These are phyloP conservation scores for Stictonetta naevosa DNA, from an alignment of 2,113 vertebrate species.

Conservation along the genomic window DNA sequence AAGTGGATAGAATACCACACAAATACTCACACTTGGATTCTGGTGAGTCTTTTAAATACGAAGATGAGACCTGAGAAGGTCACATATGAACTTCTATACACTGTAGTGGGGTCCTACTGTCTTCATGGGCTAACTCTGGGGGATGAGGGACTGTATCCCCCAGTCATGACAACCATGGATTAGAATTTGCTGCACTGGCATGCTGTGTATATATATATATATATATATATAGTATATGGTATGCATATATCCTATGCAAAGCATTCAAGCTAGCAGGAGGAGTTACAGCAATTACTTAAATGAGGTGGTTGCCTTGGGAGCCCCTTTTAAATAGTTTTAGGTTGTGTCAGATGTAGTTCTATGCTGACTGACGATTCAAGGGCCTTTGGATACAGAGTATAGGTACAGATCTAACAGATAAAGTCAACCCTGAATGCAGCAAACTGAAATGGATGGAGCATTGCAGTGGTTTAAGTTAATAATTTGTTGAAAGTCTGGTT, in stretches of 20 bases:
- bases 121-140: neutral
- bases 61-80: neutral
- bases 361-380: neutral
- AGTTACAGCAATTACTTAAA: neutral
- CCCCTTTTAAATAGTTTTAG: neutral
- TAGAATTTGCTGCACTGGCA: neutral
- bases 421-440: neutral
- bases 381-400: neutral
- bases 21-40: neutral
- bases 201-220: too few species aligned
- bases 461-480: neutral
- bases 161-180: neutral
- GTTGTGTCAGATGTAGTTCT: neutral
- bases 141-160: neutral
- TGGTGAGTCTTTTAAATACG: neutral
- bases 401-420: neutral
- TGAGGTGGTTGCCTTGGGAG: neutral
- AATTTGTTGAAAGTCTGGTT: slow-evolving; percentile 24
- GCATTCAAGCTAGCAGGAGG: neutral
- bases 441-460: neutral
- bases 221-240: neutral
- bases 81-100: neutral
- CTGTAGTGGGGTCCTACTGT: neutral
- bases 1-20: neutral
- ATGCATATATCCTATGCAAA: neutral